phyloP scores from a whole-genome alignment of 2,888 invertebrate species.

The Caenorhabditis auriculariae region DNA sequence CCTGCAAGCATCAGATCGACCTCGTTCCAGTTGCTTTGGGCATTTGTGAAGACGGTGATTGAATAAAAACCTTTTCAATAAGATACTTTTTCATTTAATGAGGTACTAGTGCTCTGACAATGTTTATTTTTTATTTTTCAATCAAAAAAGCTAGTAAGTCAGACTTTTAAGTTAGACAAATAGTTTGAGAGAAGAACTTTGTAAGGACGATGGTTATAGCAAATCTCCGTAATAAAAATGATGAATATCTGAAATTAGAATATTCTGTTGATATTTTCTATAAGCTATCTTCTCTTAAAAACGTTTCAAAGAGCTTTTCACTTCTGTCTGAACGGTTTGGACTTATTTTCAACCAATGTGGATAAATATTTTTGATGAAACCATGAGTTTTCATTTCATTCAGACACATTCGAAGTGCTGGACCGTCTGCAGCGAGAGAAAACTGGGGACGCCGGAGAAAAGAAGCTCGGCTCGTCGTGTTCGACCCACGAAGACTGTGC shows the following conservation, averaged over 20 bases:
- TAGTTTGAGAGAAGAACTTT: no score
- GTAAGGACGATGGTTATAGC: no score
- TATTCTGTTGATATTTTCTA: no score
- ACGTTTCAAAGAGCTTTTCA: no score
- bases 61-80: background rate
- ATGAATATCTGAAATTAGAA: no score
- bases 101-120: background rate
- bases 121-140: background rate
- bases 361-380: no score
- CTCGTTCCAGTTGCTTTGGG: slow-evolving; percentile 73
- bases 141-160: background rate
- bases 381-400: no score
- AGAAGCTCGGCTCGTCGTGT: slow-evolving; percentile 17
- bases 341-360: no score
- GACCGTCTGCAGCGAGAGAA: slow-evolving; percentile 19
- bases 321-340: no score
- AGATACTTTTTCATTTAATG: background rate
- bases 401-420: slow-evolving; percentile 19
- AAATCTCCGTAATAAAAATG: no score
- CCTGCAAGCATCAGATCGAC: slow-evolving; percentile 78
- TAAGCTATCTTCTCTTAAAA: no score
- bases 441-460: slow-evolving; percentile 7
- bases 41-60: slow-evolving; percentile 58
- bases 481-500: slow-evolving; percentile 14
- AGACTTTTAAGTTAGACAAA: slow-evolving; percentile 3